A percentile compares a stretch with the other conserved stretches of the same genome.
Evolutionary conservation across 2,888 invertebrate species (phyloP).

Genomic region (Rotaria socialis): DNA sequence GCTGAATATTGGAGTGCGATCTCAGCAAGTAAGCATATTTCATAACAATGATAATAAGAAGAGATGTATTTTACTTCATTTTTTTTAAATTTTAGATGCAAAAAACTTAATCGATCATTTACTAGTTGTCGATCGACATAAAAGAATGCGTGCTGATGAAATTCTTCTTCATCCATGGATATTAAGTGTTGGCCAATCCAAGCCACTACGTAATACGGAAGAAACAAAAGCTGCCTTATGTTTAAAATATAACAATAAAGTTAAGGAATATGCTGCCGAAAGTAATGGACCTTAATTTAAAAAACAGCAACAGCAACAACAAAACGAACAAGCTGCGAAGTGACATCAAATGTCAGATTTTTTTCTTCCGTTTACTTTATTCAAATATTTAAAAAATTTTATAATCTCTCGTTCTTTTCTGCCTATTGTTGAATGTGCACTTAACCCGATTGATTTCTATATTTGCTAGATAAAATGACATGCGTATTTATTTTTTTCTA

Average conservation of each 20-base stretch:
- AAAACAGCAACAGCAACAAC: neutral
- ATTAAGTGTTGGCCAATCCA: slow-evolving; percentile 48
- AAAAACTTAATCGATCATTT: slow-evolving; percentile 58
- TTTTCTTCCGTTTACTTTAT: neutral
- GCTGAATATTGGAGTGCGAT: slow-evolving; percentile 60
- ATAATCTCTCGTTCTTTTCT: neutral
- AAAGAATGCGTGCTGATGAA: slow-evolving; percentile 56
- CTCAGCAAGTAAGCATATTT: slow-evolving; percentile 49
- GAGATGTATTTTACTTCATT: neutral
- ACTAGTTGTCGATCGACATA: slow-evolving; percentile 56
- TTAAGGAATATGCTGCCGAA: neutral
- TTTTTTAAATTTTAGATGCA: slow-evolving; percentile 52
- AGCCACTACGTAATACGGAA: slow-evolving; percentile 33
- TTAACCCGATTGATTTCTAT: neutral
- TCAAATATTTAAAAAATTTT: neutral
- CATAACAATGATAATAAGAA: neutral
- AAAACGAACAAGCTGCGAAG: neutral
- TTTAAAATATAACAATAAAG: neutral
- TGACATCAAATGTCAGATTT: slow-evolving; percentile 1
- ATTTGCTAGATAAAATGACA: neutral
- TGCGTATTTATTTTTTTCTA: neutral
- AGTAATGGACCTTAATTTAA: neutral
- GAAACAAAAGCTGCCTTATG: neutral
- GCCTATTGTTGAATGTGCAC: neutral
- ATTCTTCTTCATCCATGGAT: slow-evolving; percentile 59